A percentile compares a stretch with the other conserved stretches of the same genome.
These are phyloP conservation scores for Homarus gammarus DNA, from an alignment of 2,888 invertebrate species.

Conservation along the genomic window DNA sequence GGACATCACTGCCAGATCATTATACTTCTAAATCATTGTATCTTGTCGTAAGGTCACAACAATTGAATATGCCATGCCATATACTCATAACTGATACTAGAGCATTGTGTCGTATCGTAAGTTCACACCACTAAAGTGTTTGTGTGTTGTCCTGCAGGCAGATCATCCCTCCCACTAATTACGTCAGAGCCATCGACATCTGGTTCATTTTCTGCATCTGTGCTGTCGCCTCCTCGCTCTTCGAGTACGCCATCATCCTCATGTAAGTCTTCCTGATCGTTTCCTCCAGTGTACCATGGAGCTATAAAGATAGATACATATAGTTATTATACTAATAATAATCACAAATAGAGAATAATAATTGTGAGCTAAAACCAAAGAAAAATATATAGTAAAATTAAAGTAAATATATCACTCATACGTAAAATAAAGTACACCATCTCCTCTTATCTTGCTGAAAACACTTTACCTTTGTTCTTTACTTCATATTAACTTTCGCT, in stretches of 20 bases:
- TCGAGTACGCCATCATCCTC: constrained; percentile 33
- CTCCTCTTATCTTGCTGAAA: too few relatives aligned
- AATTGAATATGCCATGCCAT: neutral
- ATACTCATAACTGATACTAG: neutral
- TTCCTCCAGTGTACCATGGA: too few relatives aligned
- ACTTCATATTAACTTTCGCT: too few relatives aligned
- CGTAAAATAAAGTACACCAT: too few relatives aligned
- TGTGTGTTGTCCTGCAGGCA: constrained; percentile 1
- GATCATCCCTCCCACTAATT: constrained; percentile 16
- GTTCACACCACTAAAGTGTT: neutral
- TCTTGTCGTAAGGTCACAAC: neutral
- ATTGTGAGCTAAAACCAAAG: too few relatives aligned
- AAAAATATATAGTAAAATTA: too few relatives aligned
- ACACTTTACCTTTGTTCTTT: too few relatives aligned
- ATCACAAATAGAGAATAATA: too few relatives aligned
- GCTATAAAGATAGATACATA: too few relatives aligned
- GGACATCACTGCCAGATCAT: neutral
- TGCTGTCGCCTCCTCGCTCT: constrained; percentile 16
- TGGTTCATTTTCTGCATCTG: constrained; percentile 34
- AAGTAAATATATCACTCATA: too few relatives aligned
- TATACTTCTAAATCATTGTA: neutral
- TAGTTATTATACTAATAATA: too few relatives aligned
- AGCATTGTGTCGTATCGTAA: neutral
- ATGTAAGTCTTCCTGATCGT: too few relatives aligned
- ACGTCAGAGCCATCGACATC: constrained; percentile 27